Base-by-base conservation (phyloP, 2,888 invertebrate species). In the Urechis unicinctus region DNA sequence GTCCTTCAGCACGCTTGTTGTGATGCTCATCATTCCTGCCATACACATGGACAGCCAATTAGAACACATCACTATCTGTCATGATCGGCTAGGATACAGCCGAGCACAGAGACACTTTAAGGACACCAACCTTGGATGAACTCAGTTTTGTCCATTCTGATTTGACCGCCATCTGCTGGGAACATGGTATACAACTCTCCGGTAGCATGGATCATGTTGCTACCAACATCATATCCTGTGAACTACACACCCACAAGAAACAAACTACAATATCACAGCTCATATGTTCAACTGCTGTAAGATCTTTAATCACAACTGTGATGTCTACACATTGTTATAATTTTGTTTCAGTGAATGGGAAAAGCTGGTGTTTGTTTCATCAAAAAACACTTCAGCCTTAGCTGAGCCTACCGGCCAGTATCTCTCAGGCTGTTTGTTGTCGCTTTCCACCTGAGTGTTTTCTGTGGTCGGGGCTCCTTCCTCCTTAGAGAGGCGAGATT, bases 111-210 rank as follows among this genome's bases (percentile, higher is more conserved):
- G n/a, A n/a, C n/a, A n/a, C n/a, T n/a, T n/a, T n/a, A 13, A 31
- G 31, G 26, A n/a, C 22, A 47, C 52, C 29, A 17, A 61, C 61
- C 60, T 42, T 61, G 57, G 17, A 69, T 65, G 62, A 72, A 72
- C 45, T 73, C 71, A 46, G 68, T 70, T 50, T 69, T 68, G 56
- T 78, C 74, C 25, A 70, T 66, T 43, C 71, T 62, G 36, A 78
- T 76, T 61, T 70, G 69, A 21, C 74, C 75, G 9, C 77, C 77
- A 65, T 77, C 77, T 45, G 66, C 61, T 1, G 77, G 75, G 60
- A 75, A 75, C 52, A 78, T 54, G 17, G 71, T 71, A 28, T 71
- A 67, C 3, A 68, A 62, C n/a, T 66, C 67, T 6, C 77, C 77
- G 28, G 70, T 68, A 1, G 69, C 68, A 60, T 75, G 73, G n/a